These are phyloP conservation scores for Leptinotarsa juncta DNA, from an alignment of 2,888 invertebrate species.

Conservation along the genomic window DNA sequence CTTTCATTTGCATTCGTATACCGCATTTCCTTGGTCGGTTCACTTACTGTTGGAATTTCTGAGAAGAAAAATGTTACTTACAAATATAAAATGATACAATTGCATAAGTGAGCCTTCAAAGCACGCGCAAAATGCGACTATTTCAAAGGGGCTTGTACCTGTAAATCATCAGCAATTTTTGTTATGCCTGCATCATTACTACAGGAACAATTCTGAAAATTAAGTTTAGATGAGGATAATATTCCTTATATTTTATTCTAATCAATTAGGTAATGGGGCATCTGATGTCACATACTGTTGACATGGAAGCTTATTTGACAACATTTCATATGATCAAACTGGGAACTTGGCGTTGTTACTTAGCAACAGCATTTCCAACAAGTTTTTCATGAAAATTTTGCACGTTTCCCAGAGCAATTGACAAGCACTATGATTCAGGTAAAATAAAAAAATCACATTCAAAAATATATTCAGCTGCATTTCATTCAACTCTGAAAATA, in stretches of 20 bases:
- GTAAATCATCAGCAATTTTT: background rate
- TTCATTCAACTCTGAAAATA: conserved; percentile 1
- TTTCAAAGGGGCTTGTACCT: background rate
- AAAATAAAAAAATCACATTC: background rate
- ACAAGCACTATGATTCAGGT: background rate
- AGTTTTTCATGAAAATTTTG: background rate
- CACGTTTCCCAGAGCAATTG: background rate
- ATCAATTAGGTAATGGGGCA: background rate
- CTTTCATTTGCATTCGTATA: background rate
- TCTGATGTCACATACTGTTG: background rate
- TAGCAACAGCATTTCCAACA: background rate
- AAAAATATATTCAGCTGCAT: background rate
- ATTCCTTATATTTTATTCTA: background rate
- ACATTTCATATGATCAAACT: background rate
- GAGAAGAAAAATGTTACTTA: background rate
- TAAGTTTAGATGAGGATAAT: background rate
- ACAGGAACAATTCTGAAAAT: background rate
- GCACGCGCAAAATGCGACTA: conserved; percentile 1
- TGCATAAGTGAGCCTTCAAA: background rate
- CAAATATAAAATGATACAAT: background rate
- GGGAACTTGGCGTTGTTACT: background rate
- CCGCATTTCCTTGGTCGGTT: background rate
- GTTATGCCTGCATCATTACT: background rate
- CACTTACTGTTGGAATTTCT: background rate
- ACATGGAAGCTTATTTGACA: background rate